Base-by-base conservation (phyloP, 2,888 invertebrate species). In the Synergus japonicus region DNA sequence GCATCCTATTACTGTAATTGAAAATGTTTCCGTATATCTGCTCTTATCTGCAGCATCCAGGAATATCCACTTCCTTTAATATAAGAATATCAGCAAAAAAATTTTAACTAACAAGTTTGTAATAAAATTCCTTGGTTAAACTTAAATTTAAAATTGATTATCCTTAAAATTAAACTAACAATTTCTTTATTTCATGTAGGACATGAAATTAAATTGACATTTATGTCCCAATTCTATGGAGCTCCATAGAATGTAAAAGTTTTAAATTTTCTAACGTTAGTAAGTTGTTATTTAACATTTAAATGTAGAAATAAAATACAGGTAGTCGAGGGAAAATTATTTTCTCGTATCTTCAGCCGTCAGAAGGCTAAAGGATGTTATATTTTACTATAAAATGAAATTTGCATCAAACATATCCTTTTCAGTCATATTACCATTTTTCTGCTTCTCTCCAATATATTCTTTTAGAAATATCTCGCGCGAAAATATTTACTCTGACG, bases 241-340 rank as follows among this genome's bases (percentile, higher is more conserved):
- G n/a, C n/a, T n/a, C n/a, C n/a, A n/a, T n/a, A n/a, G 4, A 10
- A 4, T 3, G 9, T 58, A 58, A 13, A 63, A 13, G 0, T 1
- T 13, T 63, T 5, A 12, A 29, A 13, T 63, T 63, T 13, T 5
- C 5, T 63, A 63, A 29, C 12, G 13, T 63, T 7, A 10, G 22
- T 29, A 10, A 29, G 13, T 29, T 63, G 5, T 29, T 29, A 29
- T 29, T 29, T 29, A 29, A 29, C 29, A 29, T 54, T 73, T 37
- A 58, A 54, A 54, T 46, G 15, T 9, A 29, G 49, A 37, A 54
- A 29, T 73, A 73, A 73, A 73, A 73, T 54, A 54, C 41, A 54
- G 5, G 2, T 54, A 58, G 54, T 37, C n/a, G n/a, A 73, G 54
- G 15, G n/a, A 37, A 58, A 54, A n/a, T n/a, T 73, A 54, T 37